Evolutionary conservation across 2,113 vertebrate species (phyloP).

Genomic region (Cheilinus undulatus): DNA sequence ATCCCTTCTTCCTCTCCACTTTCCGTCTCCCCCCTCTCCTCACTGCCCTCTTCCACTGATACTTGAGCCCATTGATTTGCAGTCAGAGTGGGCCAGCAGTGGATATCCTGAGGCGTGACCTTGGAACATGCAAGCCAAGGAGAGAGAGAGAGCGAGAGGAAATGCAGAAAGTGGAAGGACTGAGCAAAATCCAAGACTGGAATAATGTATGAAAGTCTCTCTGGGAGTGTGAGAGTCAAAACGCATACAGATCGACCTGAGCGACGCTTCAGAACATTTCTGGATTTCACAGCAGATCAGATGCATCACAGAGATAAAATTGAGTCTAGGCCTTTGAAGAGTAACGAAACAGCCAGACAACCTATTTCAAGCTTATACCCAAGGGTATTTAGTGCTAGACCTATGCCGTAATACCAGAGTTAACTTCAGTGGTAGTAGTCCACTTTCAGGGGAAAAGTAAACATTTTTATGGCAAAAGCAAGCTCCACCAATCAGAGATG

Average conservation of each 20-base stretch:
- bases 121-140: constrained; percentile 42
- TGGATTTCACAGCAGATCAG: constrained; percentile 9
- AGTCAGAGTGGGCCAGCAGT: constrained; percentile 35
- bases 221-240: constrained; percentile 2
- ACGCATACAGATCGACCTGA: background rate
- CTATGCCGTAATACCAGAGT: too few relatives aligned
- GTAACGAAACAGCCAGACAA: too few relatives aligned
- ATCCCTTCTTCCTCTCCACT: constrained; percentile 13
- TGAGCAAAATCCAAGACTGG: constrained; percentile 11
- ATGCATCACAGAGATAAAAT: constrained; percentile 2
- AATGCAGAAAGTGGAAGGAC: background rate
- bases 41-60: constrained; percentile 38
- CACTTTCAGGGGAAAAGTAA: too few relatives aligned
- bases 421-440: too few relatives aligned
- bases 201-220: constrained; percentile 39
- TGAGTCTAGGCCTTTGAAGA: background rate
- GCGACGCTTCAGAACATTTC: background rate
- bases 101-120: constrained; percentile 55
- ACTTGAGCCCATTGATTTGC: constrained; percentile 76
- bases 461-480: too few relatives aligned
- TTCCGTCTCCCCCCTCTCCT: constrained; percentile 12
- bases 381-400: too few relatives aligned
- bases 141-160: background rate
- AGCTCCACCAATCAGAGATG: too few relatives aligned
- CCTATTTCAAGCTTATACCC: too few relatives aligned